Evolutionary conservation across 2,113 vertebrate genomes (phyloP).

Genomic region (Macaca nemestrina): DNA sequence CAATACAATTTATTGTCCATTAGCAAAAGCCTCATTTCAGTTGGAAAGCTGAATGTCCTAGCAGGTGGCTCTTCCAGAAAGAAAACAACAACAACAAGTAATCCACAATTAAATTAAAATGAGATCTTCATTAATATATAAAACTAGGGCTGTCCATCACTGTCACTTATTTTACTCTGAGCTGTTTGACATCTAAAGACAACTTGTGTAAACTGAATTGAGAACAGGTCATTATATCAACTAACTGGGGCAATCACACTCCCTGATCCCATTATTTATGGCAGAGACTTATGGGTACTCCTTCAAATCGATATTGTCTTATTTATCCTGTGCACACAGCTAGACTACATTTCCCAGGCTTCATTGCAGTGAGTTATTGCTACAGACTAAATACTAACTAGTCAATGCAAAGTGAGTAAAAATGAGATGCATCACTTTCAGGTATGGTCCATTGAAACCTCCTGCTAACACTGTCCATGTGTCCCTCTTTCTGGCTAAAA

Average conservation of each 20-base stretch:
- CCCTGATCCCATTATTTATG: not conserved
- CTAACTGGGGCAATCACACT: not conserved
- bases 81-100: not conserved
- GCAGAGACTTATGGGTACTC: not conserved
- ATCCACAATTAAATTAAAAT: slow-evolving; percentile 36
- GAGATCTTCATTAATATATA: slow-evolving; percentile 6
- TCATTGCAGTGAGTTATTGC: not conserved
- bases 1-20: not conserved
- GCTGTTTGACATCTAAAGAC: slow-evolving; percentile 1
- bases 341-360: not conserved
- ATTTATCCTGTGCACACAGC: not conserved
- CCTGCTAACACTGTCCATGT: not conserved
- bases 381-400: not conserved
- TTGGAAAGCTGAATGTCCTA: not conserved
- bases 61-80: not conserved
- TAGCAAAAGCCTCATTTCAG: not conserved
- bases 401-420: not conserved
- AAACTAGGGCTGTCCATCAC: not conserved
- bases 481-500: not conserved
- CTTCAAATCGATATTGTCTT: not conserved
- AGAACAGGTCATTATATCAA: not conserved
- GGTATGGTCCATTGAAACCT: not conserved
- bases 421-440: not conserved
- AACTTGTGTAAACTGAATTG: not conserved
- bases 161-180: not conserved